Conservation (phyloP, 2,888 invertebrate genomes). For the Anthoptus insignis region DNA sequence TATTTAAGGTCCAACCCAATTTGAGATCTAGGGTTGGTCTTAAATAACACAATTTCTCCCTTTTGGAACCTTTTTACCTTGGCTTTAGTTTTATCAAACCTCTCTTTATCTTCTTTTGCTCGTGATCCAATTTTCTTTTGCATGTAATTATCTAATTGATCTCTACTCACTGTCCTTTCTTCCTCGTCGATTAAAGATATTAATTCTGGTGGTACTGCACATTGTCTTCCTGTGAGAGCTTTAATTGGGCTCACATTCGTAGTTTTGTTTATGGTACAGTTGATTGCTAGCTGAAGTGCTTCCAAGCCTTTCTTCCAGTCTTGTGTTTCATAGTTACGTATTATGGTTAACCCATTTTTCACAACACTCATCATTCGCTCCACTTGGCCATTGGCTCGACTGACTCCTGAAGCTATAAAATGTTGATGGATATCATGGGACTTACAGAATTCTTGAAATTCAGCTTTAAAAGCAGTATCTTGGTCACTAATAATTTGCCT, state of each 20-base stretch:
- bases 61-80: conserved; percentile 37
- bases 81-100: conserved; percentile 36
- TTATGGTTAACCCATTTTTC: conserved; percentile 41
- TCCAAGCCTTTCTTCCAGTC: conserved; percentile 41
- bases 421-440: conserved; percentile 37
- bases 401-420: conserved; percentile 44
- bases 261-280: conserved; percentile 42
- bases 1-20: conserved; percentile 37
- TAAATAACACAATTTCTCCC: conserved; percentile 23
- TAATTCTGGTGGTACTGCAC: conserved; percentile 38
- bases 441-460: conserved; percentile 44
- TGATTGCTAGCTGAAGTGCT: conserved; percentile 38
- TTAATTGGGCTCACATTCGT: conserved; percentile 42
- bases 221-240: conserved; percentile 40
- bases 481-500: conserved; percentile 45
- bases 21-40: conserved; percentile 33
- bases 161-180: conserved; percentile 4
- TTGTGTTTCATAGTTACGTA: conserved; percentile 46
- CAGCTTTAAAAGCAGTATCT: conserved; percentile 44
- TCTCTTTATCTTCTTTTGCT: conserved; percentile 17
- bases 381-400: conserved; percentile 49
- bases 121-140: conserved; percentile 15
- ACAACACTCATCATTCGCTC: conserved; percentile 38
- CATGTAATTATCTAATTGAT: conserved; percentile 24
- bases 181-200: conserved; percentile 22